phyloP scores from a whole-genome alignment of 2,888 invertebrate genomes.

The Orchesellides sinensis region DNA sequence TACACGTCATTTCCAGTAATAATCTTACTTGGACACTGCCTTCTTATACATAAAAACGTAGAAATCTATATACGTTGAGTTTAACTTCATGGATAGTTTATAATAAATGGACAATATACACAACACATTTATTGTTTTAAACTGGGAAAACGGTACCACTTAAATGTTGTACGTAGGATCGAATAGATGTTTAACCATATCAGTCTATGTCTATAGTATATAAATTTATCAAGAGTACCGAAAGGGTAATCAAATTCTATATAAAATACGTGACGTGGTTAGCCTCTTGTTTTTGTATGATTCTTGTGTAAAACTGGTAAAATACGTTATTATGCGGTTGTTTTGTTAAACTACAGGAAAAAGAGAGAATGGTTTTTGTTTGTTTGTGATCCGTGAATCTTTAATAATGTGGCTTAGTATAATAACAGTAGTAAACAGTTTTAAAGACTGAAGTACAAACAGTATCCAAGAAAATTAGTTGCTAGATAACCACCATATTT shows the following conservation, averaged over 20 bases:
- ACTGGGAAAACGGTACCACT: too few relatives aligned
- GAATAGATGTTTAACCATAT: background rate
- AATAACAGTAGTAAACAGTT: slow-evolving; percentile 9
- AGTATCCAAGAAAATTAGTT: slow-evolving; percentile 51
- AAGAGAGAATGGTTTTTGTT: background rate
- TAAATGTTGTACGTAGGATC: too few relatives aligned
- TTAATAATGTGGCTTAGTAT: background rate
- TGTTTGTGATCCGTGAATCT: background rate
- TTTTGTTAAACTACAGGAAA: background rate
- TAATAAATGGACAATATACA: too few relatives aligned
- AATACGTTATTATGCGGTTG: slow-evolving; percentile 32
- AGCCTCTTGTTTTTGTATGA: slow-evolving; percentile 25
- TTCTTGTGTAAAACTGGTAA: slow-evolving; percentile 47
- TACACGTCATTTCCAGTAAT: too few relatives aligned
- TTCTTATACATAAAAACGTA: too few relatives aligned
- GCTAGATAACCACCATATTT: slow-evolving; percentile 31
- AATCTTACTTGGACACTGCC: too few relatives aligned
- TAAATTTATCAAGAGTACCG: background rate
- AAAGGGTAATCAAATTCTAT: too few relatives aligned
- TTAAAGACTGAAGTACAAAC: slow-evolving; percentile 47
- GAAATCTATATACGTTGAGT: too few relatives aligned
- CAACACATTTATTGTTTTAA: too few relatives aligned
- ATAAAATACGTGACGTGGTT: too few relatives aligned
- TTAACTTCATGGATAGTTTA: too few relatives aligned
- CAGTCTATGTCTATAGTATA: slow-evolving; percentile 9